Evolutionary conservation across 2,888 invertebrate genomes (phyloP), one percentile per base, ranked within the genome.

Genomic region (Trichogramma evanescens): DNA sequence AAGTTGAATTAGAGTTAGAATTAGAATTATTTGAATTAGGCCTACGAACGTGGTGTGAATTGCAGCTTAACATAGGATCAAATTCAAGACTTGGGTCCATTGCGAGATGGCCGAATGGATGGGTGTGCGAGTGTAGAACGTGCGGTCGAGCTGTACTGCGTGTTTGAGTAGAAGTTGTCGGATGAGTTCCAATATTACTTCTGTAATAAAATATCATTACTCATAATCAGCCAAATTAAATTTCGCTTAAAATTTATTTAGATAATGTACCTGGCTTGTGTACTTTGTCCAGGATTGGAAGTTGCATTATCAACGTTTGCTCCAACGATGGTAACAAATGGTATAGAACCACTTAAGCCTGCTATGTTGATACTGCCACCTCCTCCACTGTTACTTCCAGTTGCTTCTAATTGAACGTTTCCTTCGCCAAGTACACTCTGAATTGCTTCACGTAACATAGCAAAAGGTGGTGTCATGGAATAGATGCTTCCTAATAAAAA

Each of bases 141-240:
- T 88, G 87, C 0, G 88, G 87, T 40, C 88, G 81, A 5, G 86
- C 79, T 10, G 88, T 87, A 56, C 86, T 86, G 45, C 87, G 81
- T 4, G 88, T 88, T 70, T 87, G 84, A 0, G 88, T 88, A 1
- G 87, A 82, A 38, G 87, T 88, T 7, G 88, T 88, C 38, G 87
- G 86, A 74, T 87, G 83, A 4, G 88, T 88, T 51, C 84, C 84
- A 4, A 86, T 84, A 66, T 84, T 86, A 8, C 84, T 84, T 57
- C 86, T 81, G 5, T 10, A 42, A 63, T 3, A 9, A 9, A 45
- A n/a, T 9, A 40, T 39, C 10, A 26, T 38, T 38, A 57, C 4
- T 41, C 3, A 38, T 42, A 41, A 53, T 56, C 39, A 38, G 44
- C 26, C 26, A 9, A 13, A 13, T 43, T 42, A 5, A 13, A 10